Base-by-base conservation (phyloP, 2,888 invertebrate genomes). In the Strigamia transsilvanica region DNA sequence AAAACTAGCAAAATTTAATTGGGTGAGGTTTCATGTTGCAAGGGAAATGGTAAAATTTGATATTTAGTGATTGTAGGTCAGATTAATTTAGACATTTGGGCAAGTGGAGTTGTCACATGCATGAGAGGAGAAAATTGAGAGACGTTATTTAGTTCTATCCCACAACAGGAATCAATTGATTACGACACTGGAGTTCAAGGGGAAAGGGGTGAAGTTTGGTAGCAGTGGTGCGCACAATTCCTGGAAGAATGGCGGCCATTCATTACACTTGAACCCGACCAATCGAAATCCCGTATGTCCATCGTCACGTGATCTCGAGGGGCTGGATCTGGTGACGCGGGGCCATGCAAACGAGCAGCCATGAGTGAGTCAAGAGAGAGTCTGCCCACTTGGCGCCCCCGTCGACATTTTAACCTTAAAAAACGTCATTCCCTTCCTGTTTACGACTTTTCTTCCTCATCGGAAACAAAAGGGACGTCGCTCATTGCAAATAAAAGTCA, bases 171-270 rank as follows among this genome's bases (percentile, higher is more conserved):
- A 56, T 56, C 6, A 18, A 18, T 4, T 56, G 18, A n/a, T 56
- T 18, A 5, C n/a, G n/a, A 5, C n/a, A 4, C 2, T 12, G 12
- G 73, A 15, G 73, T 73, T 73, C 73, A 73, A 13, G 15, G 51
- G 6, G 13, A 27, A 66, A 61, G 6, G 73, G 73, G 73, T 73
- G 73, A 56, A 56, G 56, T 7, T 56, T 15, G 46, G n/a, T 73
- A n/a, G 32, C 73, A 27, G 32, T 73, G 73, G n/a, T 27, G 73
- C 73, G 15, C 18, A 7, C 23, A 18, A 23, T 21, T 66, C 21
- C 7, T n/a, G 73, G 73, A 73, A 73, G 73, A 73, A 73, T 73
- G 73, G 73, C 73, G 73, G 73, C 73, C 73, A 73, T 73, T 73
- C 73, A 73, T 73, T 73, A 73, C 73, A 27, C 73, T 32, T 23